phyloP scores from a whole-genome alignment of 2,113 vertebrate species.

The Chloropsis cyanopogon region DNA sequence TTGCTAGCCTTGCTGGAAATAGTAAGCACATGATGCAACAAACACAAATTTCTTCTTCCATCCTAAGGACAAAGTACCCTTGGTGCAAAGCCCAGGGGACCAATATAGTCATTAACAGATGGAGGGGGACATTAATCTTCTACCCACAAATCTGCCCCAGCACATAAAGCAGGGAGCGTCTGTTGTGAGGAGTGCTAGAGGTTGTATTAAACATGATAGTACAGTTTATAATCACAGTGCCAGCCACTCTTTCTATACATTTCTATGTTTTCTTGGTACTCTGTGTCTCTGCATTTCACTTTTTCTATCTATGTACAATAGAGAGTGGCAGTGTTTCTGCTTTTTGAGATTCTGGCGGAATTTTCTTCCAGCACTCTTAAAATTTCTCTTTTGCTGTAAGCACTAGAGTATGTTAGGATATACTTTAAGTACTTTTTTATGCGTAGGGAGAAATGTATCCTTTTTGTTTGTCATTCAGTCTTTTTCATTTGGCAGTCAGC shows the following conservation, averaged over 20 bases:
- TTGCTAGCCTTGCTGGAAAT: neutral
- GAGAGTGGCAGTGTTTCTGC: neutral
- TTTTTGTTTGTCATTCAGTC: neutral
- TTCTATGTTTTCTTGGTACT: neutral
- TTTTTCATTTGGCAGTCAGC: neutral
- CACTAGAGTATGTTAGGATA: neutral
- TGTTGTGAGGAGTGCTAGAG: constrained; percentile 19
- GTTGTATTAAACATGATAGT: neutral
- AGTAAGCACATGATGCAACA: neutral
- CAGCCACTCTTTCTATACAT: neutral
- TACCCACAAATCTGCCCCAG: constrained; percentile 13
- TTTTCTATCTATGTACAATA: neutral
- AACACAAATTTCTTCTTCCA: constrained; percentile 40
- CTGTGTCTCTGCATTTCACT: neutral
- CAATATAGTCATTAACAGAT: constrained; percentile 48
- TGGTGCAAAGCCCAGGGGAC: constrained; percentile 36
- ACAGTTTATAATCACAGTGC: neutral
- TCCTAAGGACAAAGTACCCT: constrained; percentile 59
- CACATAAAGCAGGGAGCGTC: constrained; percentile 26
- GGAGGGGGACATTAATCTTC: constrained; percentile 53
- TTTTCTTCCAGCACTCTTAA: neutral
- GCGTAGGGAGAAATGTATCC: neutral
- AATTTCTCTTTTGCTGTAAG: neutral
- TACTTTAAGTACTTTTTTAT: neutral
- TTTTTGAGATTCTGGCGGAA: neutral